Evolutionary conservation across 2,113 vertebrate species (phyloP).

Genomic region (Salvelinus sp.): DNA sequence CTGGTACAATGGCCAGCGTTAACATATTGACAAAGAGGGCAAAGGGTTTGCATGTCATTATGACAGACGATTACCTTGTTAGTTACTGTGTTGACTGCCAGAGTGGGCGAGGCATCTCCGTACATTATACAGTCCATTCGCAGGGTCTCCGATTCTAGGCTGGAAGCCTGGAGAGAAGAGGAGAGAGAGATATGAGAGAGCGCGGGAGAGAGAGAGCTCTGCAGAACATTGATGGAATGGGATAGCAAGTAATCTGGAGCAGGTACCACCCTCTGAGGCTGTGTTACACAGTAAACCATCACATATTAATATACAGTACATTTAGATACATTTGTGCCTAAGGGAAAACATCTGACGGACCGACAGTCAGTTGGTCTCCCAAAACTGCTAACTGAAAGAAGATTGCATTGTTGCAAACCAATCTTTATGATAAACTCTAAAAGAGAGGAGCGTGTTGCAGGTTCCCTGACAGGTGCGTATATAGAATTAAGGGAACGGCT

Average conservation of each 20-base stretch:
- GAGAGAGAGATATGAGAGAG: not conserved
- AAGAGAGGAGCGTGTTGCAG: conserved; percentile 52
- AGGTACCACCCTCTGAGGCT: no score
- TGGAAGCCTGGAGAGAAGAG: conserved; percentile 75
- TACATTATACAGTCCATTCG: conserved; percentile 89
- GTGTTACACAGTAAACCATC: conserved; percentile 43
- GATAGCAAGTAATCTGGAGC: not conserved
- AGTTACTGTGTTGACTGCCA: conserved; percentile 85
- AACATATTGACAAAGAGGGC: no score
- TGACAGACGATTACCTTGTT: conserved; percentile 77
- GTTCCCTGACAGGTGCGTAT: conserved; percentile 51
- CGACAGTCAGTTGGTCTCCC: conserved; percentile 48
- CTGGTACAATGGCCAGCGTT: no score
- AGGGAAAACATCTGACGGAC: no score
- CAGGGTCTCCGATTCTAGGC: conserved; percentile 86
- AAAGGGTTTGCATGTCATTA: not conserved
- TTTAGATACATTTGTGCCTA: not conserved
- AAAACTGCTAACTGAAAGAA: conserved; percentile 78
- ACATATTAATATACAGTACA: conserved; percentile 11
- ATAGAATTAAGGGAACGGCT: conserved; percentile 20
- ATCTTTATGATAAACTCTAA: conserved; percentile 77
- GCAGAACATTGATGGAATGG: not conserved
- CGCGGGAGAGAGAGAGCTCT: not conserved
- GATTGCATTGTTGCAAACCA: conserved; percentile 70
- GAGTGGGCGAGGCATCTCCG: conserved; percentile 82